Evolutionary conservation across 2,113 vertebrate genomes (phyloP).

Genomic region (Tricholaema leucomelas): DNA sequence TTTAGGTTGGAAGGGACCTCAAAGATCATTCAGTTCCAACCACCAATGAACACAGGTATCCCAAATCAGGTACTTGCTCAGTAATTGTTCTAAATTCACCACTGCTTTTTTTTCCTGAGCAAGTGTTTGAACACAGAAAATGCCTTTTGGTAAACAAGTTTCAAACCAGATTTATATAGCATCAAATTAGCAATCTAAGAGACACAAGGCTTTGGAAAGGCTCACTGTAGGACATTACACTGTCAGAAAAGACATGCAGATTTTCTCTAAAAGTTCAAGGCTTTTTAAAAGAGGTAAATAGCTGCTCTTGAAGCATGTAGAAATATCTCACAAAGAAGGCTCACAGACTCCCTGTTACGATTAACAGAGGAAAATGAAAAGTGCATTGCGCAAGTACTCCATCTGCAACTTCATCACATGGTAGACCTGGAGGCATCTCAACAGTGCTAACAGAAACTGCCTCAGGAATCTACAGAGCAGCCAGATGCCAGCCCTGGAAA

Average conservation of each 20-base stretch:
- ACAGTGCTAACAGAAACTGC: neutral
- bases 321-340: neutral
- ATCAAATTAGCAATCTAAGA: neutral
- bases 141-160: neutral
- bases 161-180: neutral
- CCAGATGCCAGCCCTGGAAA: slow-evolving; percentile 53
- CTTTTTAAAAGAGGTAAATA: neutral
- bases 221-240: neutral
- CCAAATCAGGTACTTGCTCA: neutral
- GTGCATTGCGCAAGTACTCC: neutral
- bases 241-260: neutral
- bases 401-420: slow-evolving; percentile 23
- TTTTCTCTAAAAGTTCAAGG: neutral
- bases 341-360: neutral
- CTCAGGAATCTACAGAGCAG: slow-evolving; percentile 19
- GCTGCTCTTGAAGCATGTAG: neutral
- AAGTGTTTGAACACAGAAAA: neutral
- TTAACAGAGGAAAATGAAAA: neutral
- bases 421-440: neutral
- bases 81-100: neutral
- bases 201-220: neutral
- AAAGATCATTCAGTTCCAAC: no score
- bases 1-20: no score
- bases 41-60: neutral
- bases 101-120: neutral